phyloP scores from a whole-genome alignment of 1,140 invertebrate genomes.

The Zaprionus ghesquierei region DNA sequence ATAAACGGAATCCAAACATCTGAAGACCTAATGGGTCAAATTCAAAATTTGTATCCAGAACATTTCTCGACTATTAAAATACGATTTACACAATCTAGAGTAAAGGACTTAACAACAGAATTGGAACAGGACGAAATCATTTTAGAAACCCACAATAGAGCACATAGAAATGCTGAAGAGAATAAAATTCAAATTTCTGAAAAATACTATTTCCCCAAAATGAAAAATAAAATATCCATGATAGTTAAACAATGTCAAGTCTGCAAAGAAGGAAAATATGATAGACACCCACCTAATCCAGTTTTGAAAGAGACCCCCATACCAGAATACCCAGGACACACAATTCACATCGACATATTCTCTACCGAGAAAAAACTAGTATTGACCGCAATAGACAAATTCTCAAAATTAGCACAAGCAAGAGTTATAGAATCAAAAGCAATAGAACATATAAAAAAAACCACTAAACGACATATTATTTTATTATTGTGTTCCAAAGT shows the following conservation, averaged over 20 bases:
- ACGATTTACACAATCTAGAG: neutral
- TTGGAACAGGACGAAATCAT: neutral
- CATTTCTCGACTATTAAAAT: neutral
- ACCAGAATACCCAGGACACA: too few species aligned
- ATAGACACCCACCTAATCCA: slow-evolving; percentile 8
- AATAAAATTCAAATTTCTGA: neutral
- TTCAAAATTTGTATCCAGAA: neutral
- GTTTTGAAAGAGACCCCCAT: slow-evolving; percentile 5
- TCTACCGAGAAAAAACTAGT: neutral
- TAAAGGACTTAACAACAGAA: neutral
- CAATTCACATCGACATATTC: slow-evolving; percentile 35
- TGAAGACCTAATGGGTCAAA: neutral
- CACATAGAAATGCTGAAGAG: neutral
- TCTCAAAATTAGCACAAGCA: slow-evolving; percentile 31
- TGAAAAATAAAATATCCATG: slow-evolving; percentile 2
- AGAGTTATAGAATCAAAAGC: slow-evolving; percentile 18
- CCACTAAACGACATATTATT: slow-evolving; percentile 24
- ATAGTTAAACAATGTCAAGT: slow-evolving; percentile 10
- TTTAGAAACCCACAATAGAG: too few species aligned
- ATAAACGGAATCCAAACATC: slow-evolving; percentile 3
- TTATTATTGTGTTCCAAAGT: slow-evolving; percentile 25
- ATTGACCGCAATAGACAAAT: slow-evolving; percentile 26
- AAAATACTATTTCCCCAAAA: slow-evolving; percentile 21
- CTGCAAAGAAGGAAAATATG: slow-evolving; percentile 16
- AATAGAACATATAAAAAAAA: slow-evolving; percentile 19